Conservation (phyloP, 2,113 vertebrate species). For the Carassius auratus region DNA sequence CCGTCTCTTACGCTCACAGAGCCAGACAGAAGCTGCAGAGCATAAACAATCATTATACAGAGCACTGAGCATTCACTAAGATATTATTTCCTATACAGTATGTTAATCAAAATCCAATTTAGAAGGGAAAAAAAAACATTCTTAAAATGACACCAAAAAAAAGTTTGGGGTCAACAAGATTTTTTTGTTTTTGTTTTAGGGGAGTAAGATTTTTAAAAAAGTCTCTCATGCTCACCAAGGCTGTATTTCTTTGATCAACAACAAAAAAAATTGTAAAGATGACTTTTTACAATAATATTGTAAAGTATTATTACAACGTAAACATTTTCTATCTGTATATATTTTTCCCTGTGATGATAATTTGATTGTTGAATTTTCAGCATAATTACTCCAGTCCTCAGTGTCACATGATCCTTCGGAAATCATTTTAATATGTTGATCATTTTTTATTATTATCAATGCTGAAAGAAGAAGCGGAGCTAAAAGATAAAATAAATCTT, state of each 20-base stretch:
- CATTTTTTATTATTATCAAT: background rate
- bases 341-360: background rate
- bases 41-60: background rate
- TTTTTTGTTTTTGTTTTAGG: background rate
- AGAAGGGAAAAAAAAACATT: background rate
- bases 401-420: background rate
- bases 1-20: constrained; percentile 55
- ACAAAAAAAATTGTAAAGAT: too few species aligned
- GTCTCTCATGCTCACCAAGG: background rate
- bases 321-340: background rate
- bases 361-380: background rate
- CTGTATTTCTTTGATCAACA: background rate
- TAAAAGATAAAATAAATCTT: background rate
- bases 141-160: too few species aligned
- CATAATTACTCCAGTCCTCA: background rate
- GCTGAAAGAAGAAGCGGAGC: background rate
- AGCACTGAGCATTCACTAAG: background rate
- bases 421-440: background rate
- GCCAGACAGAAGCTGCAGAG: constrained; percentile 45
- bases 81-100: background rate
- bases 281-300: background rate
- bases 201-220: background rate
- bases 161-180: too few species aligned
- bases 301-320: background rate
- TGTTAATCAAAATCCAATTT: too few species aligned